Evolutionary conservation across 2,113 vertebrate genomes (phyloP), one percentile per base, ranked within the genome.

Genomic region (Stegastes partitus): DNA sequence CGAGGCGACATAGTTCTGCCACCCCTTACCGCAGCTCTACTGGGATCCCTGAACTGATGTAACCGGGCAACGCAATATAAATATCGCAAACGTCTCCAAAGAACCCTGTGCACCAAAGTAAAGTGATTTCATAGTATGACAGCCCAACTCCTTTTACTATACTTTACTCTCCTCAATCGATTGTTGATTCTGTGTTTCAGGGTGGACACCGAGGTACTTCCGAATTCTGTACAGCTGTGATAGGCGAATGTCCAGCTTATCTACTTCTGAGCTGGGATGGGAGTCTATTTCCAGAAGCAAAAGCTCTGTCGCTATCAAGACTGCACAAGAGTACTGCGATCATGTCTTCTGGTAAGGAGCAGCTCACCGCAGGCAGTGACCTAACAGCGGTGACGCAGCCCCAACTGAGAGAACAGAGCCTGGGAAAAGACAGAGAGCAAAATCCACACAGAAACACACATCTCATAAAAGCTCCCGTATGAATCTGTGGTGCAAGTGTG

Each of bases 1-100:
- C 21, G 61, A 85, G 76, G 78, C 19, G 45, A 84, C 87, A 77
- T 57, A 67, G 89, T 86, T 81, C 68, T 87, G 69, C 85, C 26
- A 82, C 54, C 85, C 74, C 73, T 83, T 79, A 72, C 64, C 77
- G 61, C 63, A 64, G 28, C 61, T 86, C 72, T 67, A 34, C 83
- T 44, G 50, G 58, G 67, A 81, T 44, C 76, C 58, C 69, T 74
- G 23, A 63, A 25, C 51, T 39, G 58, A 74, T 58, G 22, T 10
- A 59, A 77, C 50, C 10, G 57, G 44, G 85, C 64, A 74, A 67
- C 56, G 28, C 54, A 39, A 21, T 51, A 50, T 25, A 68, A 28
- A 42, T 16, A 59, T 50, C 31, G 0, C 37, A 4, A 68, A 23
- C 37, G n/a, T 55, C 34, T 44, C 23, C 16, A 37, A 54, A 47